Evolutionary conservation across 2,113 vertebrate genomes (phyloP).

Genomic region (Sprattus sprattus): DNA sequence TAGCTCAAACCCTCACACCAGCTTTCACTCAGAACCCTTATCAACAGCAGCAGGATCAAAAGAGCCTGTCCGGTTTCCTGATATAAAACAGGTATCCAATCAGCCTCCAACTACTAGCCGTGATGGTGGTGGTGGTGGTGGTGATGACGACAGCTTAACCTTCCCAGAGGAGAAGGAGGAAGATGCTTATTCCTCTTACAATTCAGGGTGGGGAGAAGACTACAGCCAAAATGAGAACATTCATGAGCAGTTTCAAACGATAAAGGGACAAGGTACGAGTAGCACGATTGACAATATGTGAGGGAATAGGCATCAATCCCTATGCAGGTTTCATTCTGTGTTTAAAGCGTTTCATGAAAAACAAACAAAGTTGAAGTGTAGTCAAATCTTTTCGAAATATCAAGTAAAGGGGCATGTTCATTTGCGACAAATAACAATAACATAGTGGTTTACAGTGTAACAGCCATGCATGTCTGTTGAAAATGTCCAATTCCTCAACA

Average conservation of each 20-base stretch:
- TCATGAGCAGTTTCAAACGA: background rate
- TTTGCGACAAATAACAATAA: background rate
- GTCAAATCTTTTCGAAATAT: background rate
- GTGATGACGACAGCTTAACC: constrained; percentile 54
- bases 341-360: background rate
- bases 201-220: constrained; percentile 43
- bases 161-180: constrained; percentile 56
- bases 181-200: constrained; percentile 33
- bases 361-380: background rate
- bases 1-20: constrained; percentile 45
- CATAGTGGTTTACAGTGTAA: background rate
- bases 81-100: constrained; percentile 62
- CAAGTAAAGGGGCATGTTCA: background rate
- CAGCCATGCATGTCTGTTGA: background rate
- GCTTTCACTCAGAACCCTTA: constrained; percentile 48
- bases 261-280: background rate
- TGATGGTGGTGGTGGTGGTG: constrained; percentile 32
- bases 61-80: constrained; percentile 65
- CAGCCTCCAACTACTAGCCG: constrained; percentile 51
- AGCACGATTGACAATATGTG: background rate
- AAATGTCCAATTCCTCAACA: background rate
- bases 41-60: constrained; percentile 58
- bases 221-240: background rate
- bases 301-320: background rate
- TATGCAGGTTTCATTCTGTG: background rate